Percentiles rank a stretch among this genome's conserved stretches.
phyloP scores from a whole-genome alignment of 2,888 invertebrate genomes.

The Saturnia japonica region DNA sequence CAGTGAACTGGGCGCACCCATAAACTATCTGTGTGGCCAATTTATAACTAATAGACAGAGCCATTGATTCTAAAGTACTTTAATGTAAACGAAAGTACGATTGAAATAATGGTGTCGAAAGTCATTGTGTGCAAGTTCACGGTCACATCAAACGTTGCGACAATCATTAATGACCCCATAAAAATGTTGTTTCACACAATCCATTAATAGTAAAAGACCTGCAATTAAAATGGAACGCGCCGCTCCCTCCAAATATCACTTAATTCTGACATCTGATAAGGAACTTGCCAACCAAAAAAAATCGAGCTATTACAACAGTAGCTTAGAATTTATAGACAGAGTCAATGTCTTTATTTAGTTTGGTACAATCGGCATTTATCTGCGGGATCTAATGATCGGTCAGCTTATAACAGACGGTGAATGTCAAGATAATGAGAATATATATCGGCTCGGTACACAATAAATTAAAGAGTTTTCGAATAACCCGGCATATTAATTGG shows the following conservation, averaged over 20 bases:
- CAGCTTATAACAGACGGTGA: slow-evolving; percentile 71
- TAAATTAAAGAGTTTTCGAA: slow-evolving; percentile 72
- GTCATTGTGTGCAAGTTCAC: slow-evolving; percentile 47
- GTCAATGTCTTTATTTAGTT: slow-evolving; percentile 69
- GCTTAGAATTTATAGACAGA: slow-evolving; percentile 55
- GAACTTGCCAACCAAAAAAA: slow-evolving; percentile 41
- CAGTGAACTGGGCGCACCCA: no score
- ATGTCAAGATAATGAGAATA: slow-evolving; percentile 80
- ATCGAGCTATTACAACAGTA: slow-evolving; percentile 37
- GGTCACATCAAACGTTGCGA: slow-evolving; percentile 46
- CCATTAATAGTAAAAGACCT: slow-evolving; percentile 58
- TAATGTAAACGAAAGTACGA: neutral
- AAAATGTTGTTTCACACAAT: slow-evolving; percentile 67
- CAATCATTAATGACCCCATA: slow-evolving; percentile 64
- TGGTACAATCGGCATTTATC: slow-evolving; percentile 66
- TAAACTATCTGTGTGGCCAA: no score
- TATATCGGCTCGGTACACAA: slow-evolving; percentile 67
- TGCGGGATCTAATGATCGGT: slow-evolving; percentile 69
- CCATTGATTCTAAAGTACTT: no score
- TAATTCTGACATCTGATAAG: slow-evolving; percentile 61
- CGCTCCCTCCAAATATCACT: slow-evolving; percentile 51
- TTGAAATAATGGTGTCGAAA: slow-evolving; percentile 31
- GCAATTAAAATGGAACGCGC: slow-evolving; percentile 58
- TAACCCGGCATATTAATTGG: slow-evolving; percentile 78
- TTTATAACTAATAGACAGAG: no score